Evolutionary conservation across 1,140 invertebrate genomes (phyloP).

Genomic region (Drosophila guanche): DNA sequence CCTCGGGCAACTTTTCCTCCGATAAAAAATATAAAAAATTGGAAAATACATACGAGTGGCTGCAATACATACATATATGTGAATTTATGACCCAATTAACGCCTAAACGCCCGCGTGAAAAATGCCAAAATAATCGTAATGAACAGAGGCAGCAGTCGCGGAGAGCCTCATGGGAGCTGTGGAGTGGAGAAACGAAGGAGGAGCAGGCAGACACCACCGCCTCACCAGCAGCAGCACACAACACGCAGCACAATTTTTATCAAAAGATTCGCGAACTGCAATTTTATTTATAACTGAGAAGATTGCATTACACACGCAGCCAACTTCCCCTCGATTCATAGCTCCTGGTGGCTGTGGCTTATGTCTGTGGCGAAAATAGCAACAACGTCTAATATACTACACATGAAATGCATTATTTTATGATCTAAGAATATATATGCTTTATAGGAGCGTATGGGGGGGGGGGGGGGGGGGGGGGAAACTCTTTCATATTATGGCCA

Average conservation of each 20-base stretch:
- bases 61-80: conserved; percentile 7
- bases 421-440: conserved; percentile 5
- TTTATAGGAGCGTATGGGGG: conserved; percentile 32
- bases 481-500: too few species aligned
- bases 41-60: conserved; percentile 43
- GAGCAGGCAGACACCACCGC: too few species aligned
- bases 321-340: too few species aligned
- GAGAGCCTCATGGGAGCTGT: background rate
- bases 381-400: conserved; percentile 32
- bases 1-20: conserved; percentile 13
- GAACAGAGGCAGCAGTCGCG: conserved; percentile 12
- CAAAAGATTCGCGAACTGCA: conserved; percentile 67
- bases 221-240: conserved; percentile 18
- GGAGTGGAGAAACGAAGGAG: too few species aligned
- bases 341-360: conserved; percentile 37
- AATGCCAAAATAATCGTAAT: conserved; percentile 54
- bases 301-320: conserved; percentile 67
- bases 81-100: conserved; percentile 80
- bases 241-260: conserved; percentile 67
- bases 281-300: conserved; percentile 67
- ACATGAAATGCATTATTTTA: conserved; percentile 40
- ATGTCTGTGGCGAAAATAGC: conserved; percentile 58
- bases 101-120: conserved; percentile 66
- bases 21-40: conserved; percentile 56
- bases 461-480: too few species aligned